Base-by-base conservation (phyloP, 2,888 invertebrate species). In the Ormyrus nitidulus region DNA sequence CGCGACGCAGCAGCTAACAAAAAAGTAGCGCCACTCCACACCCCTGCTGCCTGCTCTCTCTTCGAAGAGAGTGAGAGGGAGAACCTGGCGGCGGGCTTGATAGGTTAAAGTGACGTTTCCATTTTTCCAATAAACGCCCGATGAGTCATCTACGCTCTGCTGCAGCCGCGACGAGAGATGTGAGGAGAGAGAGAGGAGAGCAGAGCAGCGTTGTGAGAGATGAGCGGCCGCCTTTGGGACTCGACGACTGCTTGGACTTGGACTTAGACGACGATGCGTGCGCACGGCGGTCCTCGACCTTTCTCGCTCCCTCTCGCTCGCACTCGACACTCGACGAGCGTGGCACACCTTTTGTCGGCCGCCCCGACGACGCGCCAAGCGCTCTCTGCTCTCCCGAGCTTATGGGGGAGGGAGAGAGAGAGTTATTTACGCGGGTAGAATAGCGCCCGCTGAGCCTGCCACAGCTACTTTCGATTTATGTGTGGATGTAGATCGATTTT, bases 91-190 rank as follows among this genome's bases (percentile, higher is more conserved):
- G 61, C 58, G 65, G 61, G 66, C 58, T 68, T 61, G 72, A 61
- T 68, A 72, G 78, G 61, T 66, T 71, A 71, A 76, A 72, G 72
- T 80, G 80, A 80, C 80, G 80, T 80, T 76, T 76, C 56, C 80
- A 80, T 80, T 80, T 72, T 76, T 72, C 79, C 71, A 75, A 75
- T 79, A 61, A 71, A 71, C 75, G 69, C n/a, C 58, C 65, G 65
- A 71, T 77, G 77, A 70, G 70, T 77, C 70, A 77, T 61, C 19
- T 53, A 34, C 11, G 34, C 7, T 46, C 56, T 34, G 69, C 46
- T 69, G 13, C n/a, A 66, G 6, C 48, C 51, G 11, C 9, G 51
- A 49, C 5, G n/a, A 34, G 34, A 34, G 34, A 7, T 51, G 6
- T 58, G 48, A 71, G 49, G 71, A 61, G 56, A 7, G 13, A 71